Percentiles rank a stretch among this genome's conserved stretches.
phyloP scores from a whole-genome alignment of 1,140 invertebrate species.

The Mesaphorura yosii region DNA sequence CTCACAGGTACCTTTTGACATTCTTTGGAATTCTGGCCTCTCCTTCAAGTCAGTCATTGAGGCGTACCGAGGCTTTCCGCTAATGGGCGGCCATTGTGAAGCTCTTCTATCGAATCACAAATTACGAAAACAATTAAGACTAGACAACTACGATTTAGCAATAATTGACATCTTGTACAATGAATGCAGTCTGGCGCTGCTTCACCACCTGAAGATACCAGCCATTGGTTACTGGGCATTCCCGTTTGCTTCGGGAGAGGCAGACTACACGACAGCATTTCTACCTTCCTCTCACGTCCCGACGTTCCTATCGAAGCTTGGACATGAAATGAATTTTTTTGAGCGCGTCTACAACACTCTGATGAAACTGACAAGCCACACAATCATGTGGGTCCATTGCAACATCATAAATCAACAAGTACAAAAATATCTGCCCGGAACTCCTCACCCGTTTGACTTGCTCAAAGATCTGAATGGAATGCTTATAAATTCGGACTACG shows the following conservation, averaged over 20 bases:
- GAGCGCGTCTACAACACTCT: conserved; percentile 31
- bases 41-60: conserved; percentile 22
- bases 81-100: conserved; percentile 28
- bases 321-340: conserved; percentile 32
- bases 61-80: conserved; percentile 26
- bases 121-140: conserved; percentile 16
- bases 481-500: conserved; percentile 34
- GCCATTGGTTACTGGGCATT: conserved; percentile 33
- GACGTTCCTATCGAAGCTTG: conserved; percentile 31
- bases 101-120: conserved; percentile 22
- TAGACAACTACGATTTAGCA: conserved; percentile 29
- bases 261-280: conserved; percentile 33
- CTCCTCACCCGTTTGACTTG: conserved; percentile 32
- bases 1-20: conserved; percentile 29
- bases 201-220: conserved; percentile 30
- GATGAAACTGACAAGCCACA: conserved; percentile 29
- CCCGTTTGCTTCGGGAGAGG: conserved; percentile 28
- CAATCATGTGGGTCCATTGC: conserved; percentile 33
- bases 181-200: conserved; percentile 32
- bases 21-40: conserved; percentile 31
- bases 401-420: conserved; percentile 28
- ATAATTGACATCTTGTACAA: conserved; percentile 33
- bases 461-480: conserved; percentile 33
- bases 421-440: conserved; percentile 30
- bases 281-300: conserved; percentile 32